Conservation (phyloP, 2,113 vertebrate genomes). For the Syrrhaptes paradoxus region DNA sequence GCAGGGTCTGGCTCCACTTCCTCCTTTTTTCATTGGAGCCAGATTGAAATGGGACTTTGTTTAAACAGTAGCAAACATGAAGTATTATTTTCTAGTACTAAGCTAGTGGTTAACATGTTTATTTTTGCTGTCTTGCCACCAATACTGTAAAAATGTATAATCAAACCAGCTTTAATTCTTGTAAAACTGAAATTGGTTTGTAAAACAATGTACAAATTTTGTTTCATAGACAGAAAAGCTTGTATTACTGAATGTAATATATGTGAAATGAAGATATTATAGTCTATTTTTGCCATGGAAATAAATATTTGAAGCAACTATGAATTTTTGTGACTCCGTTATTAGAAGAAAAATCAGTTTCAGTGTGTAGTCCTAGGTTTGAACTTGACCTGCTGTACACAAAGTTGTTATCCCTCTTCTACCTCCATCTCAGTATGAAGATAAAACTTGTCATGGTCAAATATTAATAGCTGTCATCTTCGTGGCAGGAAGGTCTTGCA, state of each 20-base stretch:
- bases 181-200: constrained; percentile 71
- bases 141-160: constrained; percentile 75
- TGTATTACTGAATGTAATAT: constrained; percentile 78
- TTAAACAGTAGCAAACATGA: constrained; percentile 32
- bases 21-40: constrained; percentile 8
- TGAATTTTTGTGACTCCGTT: not conserved
- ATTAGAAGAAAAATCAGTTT: not conserved
- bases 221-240: constrained; percentile 73
- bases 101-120: constrained; percentile 54
- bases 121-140: constrained; percentile 56
- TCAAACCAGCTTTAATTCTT: constrained; percentile 70
- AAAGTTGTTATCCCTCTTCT: not conserved
- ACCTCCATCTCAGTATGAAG: not conserved
- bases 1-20: constrained; percentile 23
- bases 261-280: constrained; percentile 79
- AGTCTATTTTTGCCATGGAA: constrained; percentile 82
- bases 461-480: not conserved
- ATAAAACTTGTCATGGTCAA: not conserved
- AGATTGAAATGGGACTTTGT: constrained; percentile 36
- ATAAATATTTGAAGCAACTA: constrained; percentile 76
- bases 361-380: not conserved
- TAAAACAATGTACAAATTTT: constrained; percentile 73
- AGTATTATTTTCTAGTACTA: constrained; percentile 68
- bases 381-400: not conserved
- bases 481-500: not conserved